Percentiles rank a stretch among this genome's conserved stretches.
Conservation (phyloP, 2,888 invertebrate genomes). For the Netelia inedita region DNA sequence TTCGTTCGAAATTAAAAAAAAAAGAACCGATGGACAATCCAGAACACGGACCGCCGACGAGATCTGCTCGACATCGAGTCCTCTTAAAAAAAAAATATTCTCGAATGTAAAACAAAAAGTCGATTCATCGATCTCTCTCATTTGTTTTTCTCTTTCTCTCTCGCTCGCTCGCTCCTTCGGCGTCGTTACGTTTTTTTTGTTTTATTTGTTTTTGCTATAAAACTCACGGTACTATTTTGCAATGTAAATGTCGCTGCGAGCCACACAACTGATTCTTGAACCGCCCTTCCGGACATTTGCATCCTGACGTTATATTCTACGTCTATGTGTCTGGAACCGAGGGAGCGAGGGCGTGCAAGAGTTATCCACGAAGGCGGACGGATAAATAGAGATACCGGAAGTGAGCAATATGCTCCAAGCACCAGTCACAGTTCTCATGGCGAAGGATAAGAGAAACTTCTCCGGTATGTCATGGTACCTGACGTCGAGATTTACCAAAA, state of each 20-base stretch:
- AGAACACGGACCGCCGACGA: conserved; percentile 14
- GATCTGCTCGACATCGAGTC: conserved; percentile 37
- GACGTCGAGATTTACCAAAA: background rate
- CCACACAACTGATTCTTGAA: background rate
- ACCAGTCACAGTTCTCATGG: background rate
- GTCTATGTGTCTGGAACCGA: background rate
- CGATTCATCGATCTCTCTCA: background rate
- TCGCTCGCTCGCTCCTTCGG: background rate
- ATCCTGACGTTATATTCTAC: conserved; percentile 14
- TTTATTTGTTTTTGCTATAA: no score
- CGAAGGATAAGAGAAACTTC: background rate
- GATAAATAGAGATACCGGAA: conserved; percentile 49
- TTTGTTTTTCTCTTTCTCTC: background rate
- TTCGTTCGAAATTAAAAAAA: conserved; percentile 1
- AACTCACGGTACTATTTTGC: background rate
- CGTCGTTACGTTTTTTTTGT: background rate
- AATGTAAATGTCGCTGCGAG: background rate
- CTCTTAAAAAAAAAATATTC: conserved; percentile 25
- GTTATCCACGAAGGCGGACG: conserved; percentile 42
- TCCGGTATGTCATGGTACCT: background rate
- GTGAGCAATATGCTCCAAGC: conserved; percentile 5
- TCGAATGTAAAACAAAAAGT: background rate
- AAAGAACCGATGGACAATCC: conserved; percentile 24
- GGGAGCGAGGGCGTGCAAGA: conserved; percentile 21
- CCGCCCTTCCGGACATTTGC: conserved; percentile 25